Conservation (phyloP, 2,797 vertebrate species). For the Lycodopsis pacificus region DNA sequence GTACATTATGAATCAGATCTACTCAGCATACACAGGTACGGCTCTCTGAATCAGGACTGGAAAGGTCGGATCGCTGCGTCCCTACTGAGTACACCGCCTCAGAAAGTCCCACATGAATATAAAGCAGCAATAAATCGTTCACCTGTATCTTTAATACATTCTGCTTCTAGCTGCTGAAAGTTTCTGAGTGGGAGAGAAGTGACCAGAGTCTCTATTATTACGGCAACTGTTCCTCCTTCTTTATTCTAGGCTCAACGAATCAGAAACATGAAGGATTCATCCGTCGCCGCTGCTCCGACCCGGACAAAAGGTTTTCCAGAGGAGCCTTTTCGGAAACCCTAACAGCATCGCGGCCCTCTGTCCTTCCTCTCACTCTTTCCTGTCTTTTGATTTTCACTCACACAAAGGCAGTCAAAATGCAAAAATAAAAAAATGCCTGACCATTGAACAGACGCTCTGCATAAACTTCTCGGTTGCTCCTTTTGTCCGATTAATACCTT, state of each 20-base stretch:
- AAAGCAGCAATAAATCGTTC: background rate
- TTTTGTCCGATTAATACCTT: slow-evolving; percentile 87
- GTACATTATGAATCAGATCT: no score
- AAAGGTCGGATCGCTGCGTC: no score
- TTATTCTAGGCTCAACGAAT: slow-evolving; percentile 39
- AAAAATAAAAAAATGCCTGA: slow-evolving; percentile 75
- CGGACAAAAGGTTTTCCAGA: slow-evolving; percentile 65
- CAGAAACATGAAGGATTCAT: slow-evolving; percentile 49
- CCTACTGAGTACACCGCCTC: no score
- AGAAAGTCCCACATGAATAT: background rate
- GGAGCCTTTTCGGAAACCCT: slow-evolving; percentile 61
- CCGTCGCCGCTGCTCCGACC: slow-evolving; percentile 39
- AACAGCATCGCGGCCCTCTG: slow-evolving; percentile 55
- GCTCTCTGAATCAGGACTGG: no score
- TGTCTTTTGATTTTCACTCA: slow-evolving; percentile 64
- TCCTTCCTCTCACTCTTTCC: slow-evolving; percentile 53
- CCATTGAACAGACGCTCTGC: slow-evolving; percentile 82
- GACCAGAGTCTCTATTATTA: slow-evolving; percentile 18
- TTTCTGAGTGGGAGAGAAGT: background rate
- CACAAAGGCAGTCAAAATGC: slow-evolving; percentile 82
- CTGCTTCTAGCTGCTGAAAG: background rate
- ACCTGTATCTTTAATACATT: background rate
- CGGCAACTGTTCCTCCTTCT: slow-evolving; percentile 18
- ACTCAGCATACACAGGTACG: no score
- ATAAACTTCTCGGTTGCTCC: slow-evolving; percentile 83